Base-by-base conservation (phyloP, 37 sponge, comb jelly and placozoan species). In the Cliona cf. orientalis region DNA sequence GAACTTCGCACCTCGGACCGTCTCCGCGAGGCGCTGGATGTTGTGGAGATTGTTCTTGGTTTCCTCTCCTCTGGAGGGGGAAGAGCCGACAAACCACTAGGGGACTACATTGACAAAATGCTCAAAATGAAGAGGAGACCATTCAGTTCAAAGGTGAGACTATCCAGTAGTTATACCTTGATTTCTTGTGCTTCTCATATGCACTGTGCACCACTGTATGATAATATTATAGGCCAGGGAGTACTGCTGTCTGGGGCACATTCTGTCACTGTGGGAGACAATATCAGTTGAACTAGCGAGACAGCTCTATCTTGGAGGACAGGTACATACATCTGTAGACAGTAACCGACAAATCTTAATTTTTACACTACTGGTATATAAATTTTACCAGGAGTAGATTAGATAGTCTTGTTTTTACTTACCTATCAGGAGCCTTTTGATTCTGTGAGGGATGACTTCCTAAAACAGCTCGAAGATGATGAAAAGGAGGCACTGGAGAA, bases 391-490 rank as follows among this genome's bases (percentile, higher is more conserved):
- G n/a, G n/a, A n/a, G n/a, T n/a, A n/a, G n/a, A n/a, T n/a, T n/a
- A n/a, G n/a, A n/a, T n/a, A n/a, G n/a, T n/a, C n/a, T n/a, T n/a
- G n/a, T n/a, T n/a, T n/a, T n/a, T n/a, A n/a, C n/a, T n/a, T n/a
- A n/a, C n/a, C n/a, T n/a, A n/a, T n/a, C n/a, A n/a, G 91, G 84
- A 84, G 31, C 91, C 91, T 3, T 90, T 90, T 69, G 80, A 90
- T n/a, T 41, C 63, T 25, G 12, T 85, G 58, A 49, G 75, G 46
- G 64, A 69, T 19, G 42, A 61, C 11, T 70, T 65, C 9, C 19
- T 66, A 59, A 35, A 64, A 25, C 32, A 37, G 6, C 62, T 90
- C 28, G 68, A 17, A 36, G 69, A 65, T 2, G 23, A 23, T 17
- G 58, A 84, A 29, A 14, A 29, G 34, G 11, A 56, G 19, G 55